Evolutionary conservation across 2,797 vertebrate species (phyloP), one percentile per base, ranked within the genome.

Genomic region (Argya squamiceps): DNA sequence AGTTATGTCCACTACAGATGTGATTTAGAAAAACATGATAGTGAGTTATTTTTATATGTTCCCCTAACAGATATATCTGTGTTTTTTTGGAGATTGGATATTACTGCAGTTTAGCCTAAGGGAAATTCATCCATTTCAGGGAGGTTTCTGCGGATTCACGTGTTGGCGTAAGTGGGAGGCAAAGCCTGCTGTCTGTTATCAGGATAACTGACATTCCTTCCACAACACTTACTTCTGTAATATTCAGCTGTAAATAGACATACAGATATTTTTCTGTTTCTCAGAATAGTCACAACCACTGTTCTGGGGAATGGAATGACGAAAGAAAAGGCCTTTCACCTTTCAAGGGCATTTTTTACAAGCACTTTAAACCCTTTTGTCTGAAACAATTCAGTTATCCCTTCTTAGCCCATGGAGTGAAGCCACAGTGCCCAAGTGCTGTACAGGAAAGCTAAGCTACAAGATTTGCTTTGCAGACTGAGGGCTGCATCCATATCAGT

Each of bases 161-260:
- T 60, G 82, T 41, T 62, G 79, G 83, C 58, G 5, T 64, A 85
- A 96, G 91, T 26, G 65, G 80, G 88, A 95, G 83, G 67, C 92
- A 47, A 10, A 81, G 92, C 92, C 58, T 94, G 79, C 88, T 88
- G 56, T 52, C 91, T 80, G 75, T 94, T 96, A 93, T 93, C 93
- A 84, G 93, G 92, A 93, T 93, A 94, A 92, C 93, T 93, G 94
- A 84, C 95, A 96, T 97, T 96, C 96, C 93, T 97, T 96, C 94
- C 96, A 95, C 90, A 71, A 62, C 79, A 34, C 82, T 92, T 94
- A 83, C 83, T 96, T 91, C 95, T 95, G 92, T 86, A 90, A 88
- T 90, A 96, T 90, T 92, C 89, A 75, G 90, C 96, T 95, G 76
- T 81, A 96, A 97, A 96, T 96, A 97, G 95, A 68, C 79, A 47